Base-by-base conservation (phyloP, 2,888 invertebrate genomes). In the Drosophila setosimentum region DNA sequence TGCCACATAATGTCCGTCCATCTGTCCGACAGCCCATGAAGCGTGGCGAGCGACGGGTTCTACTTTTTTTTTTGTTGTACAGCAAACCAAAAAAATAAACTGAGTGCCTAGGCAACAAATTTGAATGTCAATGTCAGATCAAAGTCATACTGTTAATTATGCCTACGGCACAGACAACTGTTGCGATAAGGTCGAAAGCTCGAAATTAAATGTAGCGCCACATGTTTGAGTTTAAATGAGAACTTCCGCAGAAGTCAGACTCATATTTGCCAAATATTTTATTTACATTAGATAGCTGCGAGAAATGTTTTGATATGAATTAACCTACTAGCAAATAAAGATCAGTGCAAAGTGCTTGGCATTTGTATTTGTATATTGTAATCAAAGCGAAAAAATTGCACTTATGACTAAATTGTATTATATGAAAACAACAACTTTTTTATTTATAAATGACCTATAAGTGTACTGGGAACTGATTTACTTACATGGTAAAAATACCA, bases 51-150 rank as follows among this genome's bases (percentile, higher is more conserved):
- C 45, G 37, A 35, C 49, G 50, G 6, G n/a, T 13, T 35, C 16
- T 10, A 21, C 3, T 8, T 29, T n/a, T 35, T 5, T 29, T 29
- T 2, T 3, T 29, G 2, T 32, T 69, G 37, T 64, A 42, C 27
- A 29, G 40, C 67, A 68, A 54, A 51, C 61, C 50, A 58, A 42
- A 35, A 42, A 42, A 21, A 72, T 48, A 45, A 40, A 37, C 6
- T 13, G 21, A 21, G 2, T 21, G 53, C 13, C 49, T 42, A 64
- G 55, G 29, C 55, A 59, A 55, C 59, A 62, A 68, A 76, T 84
- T 90, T 87, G 73, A 89, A 89, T 82, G 82, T 57, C 86, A 91
- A 91, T 87, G 91, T 87, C 91, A 80, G 76, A 73, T 70, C 70
- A 89, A 91, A 74, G 87, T 87, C 90, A 87, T 29, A 45, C 37